Evolutionary conservation across 2,888 invertebrate species (phyloP).

Genomic region (Pyrrhopygopsis socrates): DNA sequence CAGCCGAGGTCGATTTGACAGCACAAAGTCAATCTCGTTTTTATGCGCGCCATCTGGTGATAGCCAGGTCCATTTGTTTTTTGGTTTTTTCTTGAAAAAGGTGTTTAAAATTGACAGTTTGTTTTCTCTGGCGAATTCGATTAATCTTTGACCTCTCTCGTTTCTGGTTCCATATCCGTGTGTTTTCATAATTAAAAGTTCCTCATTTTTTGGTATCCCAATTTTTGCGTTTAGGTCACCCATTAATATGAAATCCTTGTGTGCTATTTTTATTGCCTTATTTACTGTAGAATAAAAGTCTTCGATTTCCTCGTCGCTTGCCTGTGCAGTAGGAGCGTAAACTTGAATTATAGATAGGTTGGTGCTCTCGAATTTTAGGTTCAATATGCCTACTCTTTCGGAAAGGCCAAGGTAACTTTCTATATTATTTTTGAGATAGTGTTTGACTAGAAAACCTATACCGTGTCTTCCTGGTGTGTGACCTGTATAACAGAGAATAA

Average conservation of each 20-base stretch:
- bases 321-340: conserved; percentile 70
- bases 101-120: conserved; percentile 78
- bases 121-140: conserved; percentile 75
- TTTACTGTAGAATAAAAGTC: conserved; percentile 57
- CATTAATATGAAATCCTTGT: conserved; percentile 70
- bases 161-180: conserved; percentile 78
- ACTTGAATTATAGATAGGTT: conserved; percentile 75
- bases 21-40: conserved; percentile 81
- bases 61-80: conserved; percentile 76
- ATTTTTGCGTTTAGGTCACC: conserved; percentile 79
- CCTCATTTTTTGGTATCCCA: conserved; percentile 65
- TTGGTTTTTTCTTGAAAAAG: conserved; percentile 72
- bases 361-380: conserved; percentile 41
- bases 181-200: conserved; percentile 65
- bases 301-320: conserved; percentile 64
- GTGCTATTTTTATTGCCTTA: conserved; percentile 56
- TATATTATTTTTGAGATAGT: conserved; percentile 71
- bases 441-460: conserved; percentile 70
- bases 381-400: conserved; percentile 78
- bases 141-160: conserved; percentile 71
- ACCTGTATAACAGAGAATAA: conserved; percentile 79
- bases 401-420: conserved; percentile 74
- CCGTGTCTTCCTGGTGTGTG: conserved; percentile 78
- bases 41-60: conserved; percentile 60
- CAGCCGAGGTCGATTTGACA: conserved; percentile 65